Conservation (phyloP, 2,888 invertebrate genomes). For the Ligdia adustata region DNA sequence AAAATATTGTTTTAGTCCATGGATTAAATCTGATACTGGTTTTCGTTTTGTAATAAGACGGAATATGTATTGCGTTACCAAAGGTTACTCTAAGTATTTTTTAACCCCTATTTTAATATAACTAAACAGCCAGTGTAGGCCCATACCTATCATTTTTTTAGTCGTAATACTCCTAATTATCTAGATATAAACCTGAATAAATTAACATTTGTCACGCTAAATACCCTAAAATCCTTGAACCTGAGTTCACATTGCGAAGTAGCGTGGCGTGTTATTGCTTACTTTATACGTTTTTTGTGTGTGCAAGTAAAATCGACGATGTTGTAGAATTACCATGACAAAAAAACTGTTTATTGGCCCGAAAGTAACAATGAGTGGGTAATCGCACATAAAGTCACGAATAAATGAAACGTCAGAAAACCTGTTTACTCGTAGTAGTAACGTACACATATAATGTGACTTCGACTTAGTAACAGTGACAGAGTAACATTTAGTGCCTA, state of each 20-base stretch:
- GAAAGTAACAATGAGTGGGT: slow-evolving; percentile 14
- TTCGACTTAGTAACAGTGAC: too few species aligned
- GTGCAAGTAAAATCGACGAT: slow-evolving; percentile 18
- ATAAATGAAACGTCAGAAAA: slow-evolving; percentile 5
- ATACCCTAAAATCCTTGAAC: slow-evolving; percentile 38
- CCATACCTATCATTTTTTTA: background rate
- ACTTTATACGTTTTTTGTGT: slow-evolving; percentile 19
- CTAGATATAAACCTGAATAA: slow-evolving; percentile 4
- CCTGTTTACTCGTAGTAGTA: background rate
- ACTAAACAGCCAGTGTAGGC: too few species aligned
- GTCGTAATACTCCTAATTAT: slow-evolving; percentile 1
- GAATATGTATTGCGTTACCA: too few species aligned
- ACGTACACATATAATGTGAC: too few species aligned
- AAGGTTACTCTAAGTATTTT: too few species aligned
- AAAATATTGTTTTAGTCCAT: too few species aligned
- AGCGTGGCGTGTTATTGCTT: slow-evolving; percentile 39
- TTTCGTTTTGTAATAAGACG: too few species aligned
- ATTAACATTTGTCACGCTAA: slow-evolving; percentile 31
- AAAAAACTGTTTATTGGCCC: slow-evolving; percentile 21
- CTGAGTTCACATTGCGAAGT: slow-evolving; percentile 32
- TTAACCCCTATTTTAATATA: too few species aligned
- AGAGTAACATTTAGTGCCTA: too few species aligned
- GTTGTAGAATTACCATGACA: slow-evolving; percentile 20
- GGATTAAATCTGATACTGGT: too few species aligned
- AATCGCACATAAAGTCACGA: slow-evolving; percentile 4